Base-by-base conservation (phyloP, 2,888 invertebrate species). In the Anoncus sp. region DNA sequence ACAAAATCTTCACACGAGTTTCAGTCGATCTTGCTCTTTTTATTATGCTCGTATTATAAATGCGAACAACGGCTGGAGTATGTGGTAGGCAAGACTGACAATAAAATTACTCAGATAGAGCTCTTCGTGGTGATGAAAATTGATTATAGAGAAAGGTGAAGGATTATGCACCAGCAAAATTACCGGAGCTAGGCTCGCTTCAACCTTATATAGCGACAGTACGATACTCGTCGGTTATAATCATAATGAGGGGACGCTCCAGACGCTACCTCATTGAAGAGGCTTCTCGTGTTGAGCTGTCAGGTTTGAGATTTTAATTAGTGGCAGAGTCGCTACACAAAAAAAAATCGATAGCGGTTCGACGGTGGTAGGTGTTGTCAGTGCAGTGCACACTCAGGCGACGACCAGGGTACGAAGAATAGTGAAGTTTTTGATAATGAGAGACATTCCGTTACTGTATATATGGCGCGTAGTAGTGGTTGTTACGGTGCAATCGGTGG, bases 261-360 rank as follows among this genome's bases (percentile, higher is more conserved):
- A 83, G 85, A 84, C 85, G 82, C 76, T 81, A 81, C 83, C 84
- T 85, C 84, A 85, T 87, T 87, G 85, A 87, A 85, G 85, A 84
- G 82, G 75, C 78, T 74, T 75, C 83, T 82, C 82, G 81, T 83
- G 81, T 83, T 82, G 81, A 83, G 84, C 81, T 83, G 84, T 84
- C 82, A 82, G 84, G 81, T 86, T 85, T 83, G 82, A 85, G 84
- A 85, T 87, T 87, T 86, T 87, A 86, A 87, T 87, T 87, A 86
- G 85, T 85, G 81, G 43, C 60, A 84, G 85, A 79, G 62, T 40
- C 22, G n/a, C n/a, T n/a, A n/a, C 49, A 59, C 31, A 63, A 22
- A 47, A 40, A 57, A 67, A 45, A 80, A 75, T 76, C 79, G 81
- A 85, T 83, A 73, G 57, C 27, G 59, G 67, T 77, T 40, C 59